Conservation (phyloP, 2,888 invertebrate genomes). For the Congeria kusceri region DNA sequence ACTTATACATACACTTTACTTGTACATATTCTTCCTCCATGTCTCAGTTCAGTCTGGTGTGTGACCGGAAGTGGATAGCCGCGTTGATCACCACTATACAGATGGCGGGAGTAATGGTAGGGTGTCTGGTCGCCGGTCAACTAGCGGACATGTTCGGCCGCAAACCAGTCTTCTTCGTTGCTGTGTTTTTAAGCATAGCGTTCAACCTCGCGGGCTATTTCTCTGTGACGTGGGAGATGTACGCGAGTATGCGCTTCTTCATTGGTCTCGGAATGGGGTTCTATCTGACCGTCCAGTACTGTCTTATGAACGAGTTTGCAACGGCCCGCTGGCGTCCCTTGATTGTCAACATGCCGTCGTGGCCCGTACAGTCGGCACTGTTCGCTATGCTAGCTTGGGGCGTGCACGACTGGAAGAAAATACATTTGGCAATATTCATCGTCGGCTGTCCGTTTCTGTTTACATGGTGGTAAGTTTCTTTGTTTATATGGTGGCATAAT, state of each 20-base stretch:
- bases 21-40: no score
- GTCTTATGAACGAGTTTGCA: conserved; percentile 31
- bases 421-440: conserved; percentile 29
- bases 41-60: conserved; percentile 54
- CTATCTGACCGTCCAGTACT: conserved; percentile 33
- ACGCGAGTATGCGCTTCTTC: conserved; percentile 45
- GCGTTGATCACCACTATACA: conserved; percentile 49
- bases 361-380: conserved; percentile 15
- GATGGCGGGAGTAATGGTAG: conserved; percentile 53
- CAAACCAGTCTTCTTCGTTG: conserved; percentile 47
- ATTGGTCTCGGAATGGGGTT: conserved; percentile 50
- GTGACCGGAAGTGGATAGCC: conserved; percentile 42
- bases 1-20: no score
- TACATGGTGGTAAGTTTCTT: conserved; percentile 50
- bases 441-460: conserved; percentile 33
- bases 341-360: conserved; percentile 27
- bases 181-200: conserved; percentile 10
- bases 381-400: conserved; percentile 29
- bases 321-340: conserved; percentile 33
- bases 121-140: conserved; percentile 43
- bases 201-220: conserved; percentile 29
- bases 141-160: conserved; percentile 54
- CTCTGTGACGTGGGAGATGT: conserved; percentile 45
- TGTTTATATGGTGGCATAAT: no score
- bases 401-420: conserved; percentile 39